These are phyloP conservation scores for Ennomos erosarius DNA, from an alignment of 2,888 invertebrate genomes.

Conservation along the genomic window DNA sequence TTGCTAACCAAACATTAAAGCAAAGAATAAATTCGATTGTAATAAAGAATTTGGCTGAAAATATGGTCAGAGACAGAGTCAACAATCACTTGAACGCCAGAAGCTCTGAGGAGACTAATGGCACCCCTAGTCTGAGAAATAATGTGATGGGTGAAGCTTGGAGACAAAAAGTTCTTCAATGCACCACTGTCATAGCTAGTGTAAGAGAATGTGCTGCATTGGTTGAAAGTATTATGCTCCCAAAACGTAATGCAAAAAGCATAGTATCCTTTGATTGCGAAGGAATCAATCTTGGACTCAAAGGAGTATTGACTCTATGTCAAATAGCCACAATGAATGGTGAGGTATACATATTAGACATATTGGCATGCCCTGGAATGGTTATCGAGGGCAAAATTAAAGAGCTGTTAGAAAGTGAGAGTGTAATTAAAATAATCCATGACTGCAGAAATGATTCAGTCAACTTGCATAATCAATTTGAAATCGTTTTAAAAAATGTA, in stretches of 20 bases:
- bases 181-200: slow-evolving; percentile 92
- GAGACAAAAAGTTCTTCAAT: slow-evolving; percentile 92
- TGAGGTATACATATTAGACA: slow-evolving; percentile 94
- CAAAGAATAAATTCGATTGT: slow-evolving; percentile 95
- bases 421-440: slow-evolving; percentile 95
- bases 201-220: slow-evolving; percentile 91
- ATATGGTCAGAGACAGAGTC: slow-evolving; percentile 86
- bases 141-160: slow-evolving; percentile 89
- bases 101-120: slow-evolving; percentile 73
- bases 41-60: slow-evolving; percentile 95
- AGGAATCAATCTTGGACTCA: slow-evolving; percentile 95
- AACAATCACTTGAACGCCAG: slow-evolving; percentile 79
- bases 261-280: slow-evolving; percentile 96
- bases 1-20: slow-evolving; percentile 92
- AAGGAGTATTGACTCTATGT: slow-evolving; percentile 94
- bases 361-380: slow-evolving; percentile 93
- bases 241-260: slow-evolving; percentile 81
- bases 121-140: slow-evolving; percentile 71
- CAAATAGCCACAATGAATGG: slow-evolving; percentile 93
- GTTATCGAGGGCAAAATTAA: slow-evolving; percentile 91
- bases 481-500: slow-evolving; percentile 92
- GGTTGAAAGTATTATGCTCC: slow-evolving; percentile 89
- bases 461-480: slow-evolving; percentile 94
- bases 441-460: slow-evolving; percentile 97
- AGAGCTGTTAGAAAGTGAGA: slow-evolving; percentile 91